phyloP scores from a whole-genome alignment of 2,888 invertebrate species.

The Parnassius orleans region DNA sequence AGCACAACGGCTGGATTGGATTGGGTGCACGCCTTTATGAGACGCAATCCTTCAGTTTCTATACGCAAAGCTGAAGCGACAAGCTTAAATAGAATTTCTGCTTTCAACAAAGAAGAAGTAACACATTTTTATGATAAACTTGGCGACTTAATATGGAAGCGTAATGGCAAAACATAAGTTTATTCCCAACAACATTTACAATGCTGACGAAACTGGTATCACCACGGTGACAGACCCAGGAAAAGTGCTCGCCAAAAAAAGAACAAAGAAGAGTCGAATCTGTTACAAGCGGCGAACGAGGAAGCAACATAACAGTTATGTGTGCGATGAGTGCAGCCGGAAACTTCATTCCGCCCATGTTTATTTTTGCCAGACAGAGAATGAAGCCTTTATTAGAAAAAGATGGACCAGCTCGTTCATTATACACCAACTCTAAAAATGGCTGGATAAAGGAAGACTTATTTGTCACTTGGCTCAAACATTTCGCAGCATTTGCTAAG shows the following conservation, averaged over 20 bases:
- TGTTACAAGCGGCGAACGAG: slow-evolving; percentile 40
- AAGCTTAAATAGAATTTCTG: too few species aligned
- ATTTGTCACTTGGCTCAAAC: slow-evolving; percentile 35
- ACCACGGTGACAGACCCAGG: too few species aligned
- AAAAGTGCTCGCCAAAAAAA: slow-evolving; percentile 42
- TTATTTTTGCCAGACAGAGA: slow-evolving; percentile 34
- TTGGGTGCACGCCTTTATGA: too few species aligned
- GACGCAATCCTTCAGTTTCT: too few species aligned
- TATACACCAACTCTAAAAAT: slow-evolving; percentile 40
- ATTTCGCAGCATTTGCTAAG: slow-evolving; percentile 42
- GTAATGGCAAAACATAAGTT: slow-evolving; percentile 32
- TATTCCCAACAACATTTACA: slow-evolving; percentile 38
- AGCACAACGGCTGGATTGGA: too few species aligned
- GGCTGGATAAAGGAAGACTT: slow-evolving; percentile 40
- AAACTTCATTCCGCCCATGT: slow-evolving; percentile 29
- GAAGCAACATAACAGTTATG: slow-evolving; percentile 35
- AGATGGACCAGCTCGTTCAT: slow-evolving; percentile 37
- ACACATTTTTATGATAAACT: slow-evolving; percentile 30
- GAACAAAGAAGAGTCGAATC: slow-evolving; percentile 41
- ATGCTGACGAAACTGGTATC: slow-evolving; percentile 21
- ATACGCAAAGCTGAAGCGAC: too few species aligned
- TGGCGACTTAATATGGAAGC: slow-evolving; percentile 26
- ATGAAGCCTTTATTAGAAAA: slow-evolving; percentile 41
- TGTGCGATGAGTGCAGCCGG: slow-evolving; percentile 3
- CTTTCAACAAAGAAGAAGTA: too few species aligned